Percentiles rank a stretch among this genome's conserved stretches.
Evolutionary conservation across 2,797 vertebrate genomes (phyloP).

Genomic region (Okamejei kenojei): DNA sequence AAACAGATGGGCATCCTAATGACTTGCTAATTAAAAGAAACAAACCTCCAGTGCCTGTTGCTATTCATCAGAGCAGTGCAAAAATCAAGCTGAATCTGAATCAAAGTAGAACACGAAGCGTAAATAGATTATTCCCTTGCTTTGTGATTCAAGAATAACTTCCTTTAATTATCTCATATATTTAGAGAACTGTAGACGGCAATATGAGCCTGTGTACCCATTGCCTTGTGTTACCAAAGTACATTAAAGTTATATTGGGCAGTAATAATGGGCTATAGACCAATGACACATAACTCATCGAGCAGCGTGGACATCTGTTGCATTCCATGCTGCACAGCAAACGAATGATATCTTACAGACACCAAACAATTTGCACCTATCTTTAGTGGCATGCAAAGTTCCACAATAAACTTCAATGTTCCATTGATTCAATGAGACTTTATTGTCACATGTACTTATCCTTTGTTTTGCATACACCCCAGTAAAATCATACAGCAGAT

Average conservation of each 20-base stretch:
- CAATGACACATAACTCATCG: neutral
- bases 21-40: conserved; percentile 35
- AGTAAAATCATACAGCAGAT: no score
- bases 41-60: neutral
- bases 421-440: neutral
- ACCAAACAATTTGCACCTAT: neutral
- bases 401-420: neutral
- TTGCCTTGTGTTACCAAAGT: neutral
- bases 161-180: neutral
- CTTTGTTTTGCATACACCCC: no score
- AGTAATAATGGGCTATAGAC: neutral
- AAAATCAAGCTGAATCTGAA: neutral
- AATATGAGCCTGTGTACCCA: neutral
- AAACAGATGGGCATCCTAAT: conserved; percentile 33
- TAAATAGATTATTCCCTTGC: no score
- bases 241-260: neutral
- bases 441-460: neutral
- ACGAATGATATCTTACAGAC: no score
- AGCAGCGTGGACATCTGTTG: neutral
- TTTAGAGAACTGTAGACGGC: neutral
- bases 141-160: conserved; percentile 5
- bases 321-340: neutral
- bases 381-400: neutral
- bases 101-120: neutral
- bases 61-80: conserved; percentile 1